Evolutionary conservation across 1,140 invertebrate genomes (phyloP), one percentile per base, ranked within the genome.

Genomic region (Calycopis cecrops): DNA sequence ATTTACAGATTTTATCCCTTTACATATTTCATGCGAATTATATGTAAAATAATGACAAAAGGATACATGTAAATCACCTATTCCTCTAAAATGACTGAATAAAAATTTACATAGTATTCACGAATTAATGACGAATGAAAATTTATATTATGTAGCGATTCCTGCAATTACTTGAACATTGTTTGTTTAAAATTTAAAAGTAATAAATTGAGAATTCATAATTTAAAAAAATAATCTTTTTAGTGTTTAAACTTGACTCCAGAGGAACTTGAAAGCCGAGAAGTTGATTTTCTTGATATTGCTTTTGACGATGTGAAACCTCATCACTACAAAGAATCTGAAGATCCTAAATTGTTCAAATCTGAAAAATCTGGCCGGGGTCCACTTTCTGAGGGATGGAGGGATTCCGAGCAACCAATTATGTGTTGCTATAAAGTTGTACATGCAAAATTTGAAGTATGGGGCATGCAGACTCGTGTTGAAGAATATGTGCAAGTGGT

Each of bases 351-450:
- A 70, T 94, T 92, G 62, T 97, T 94, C 71, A 93, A 95, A 83
- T 97, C 95, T 0, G 88, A 88, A 64, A 95, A 95, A 85, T 97
- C 96, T 40, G 91, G 91, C 38, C 90, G 96, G 52, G 96, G 96
- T 4, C 95, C 95, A 1, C 82, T 97, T 8, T 81, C 92, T 33
- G 93, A 95, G 77, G 94, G 94, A 1, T 98, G 96, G 96, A 89
- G 90, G 63, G 92, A 94, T 9, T 90, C 78, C 2, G 90, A 90
- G 11, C 85, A 92, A 48, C 96, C 96, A 2, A 93, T 98, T 48
- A 98, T 98, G 96, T 98, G 96, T 86, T 97, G 96, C 33, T 98
- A 98, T 71, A 98, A 98, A 87, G 82, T 95, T 37, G 96, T 97
- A 0, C 90, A 94, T 77, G 94, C 94, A 7, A 94, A 92, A 50